A percentile compares a stretch with the other conserved stretches of the same genome.
Conservation (phyloP, 1,140 invertebrate genomes). For the Brachionus rubens region DNA sequence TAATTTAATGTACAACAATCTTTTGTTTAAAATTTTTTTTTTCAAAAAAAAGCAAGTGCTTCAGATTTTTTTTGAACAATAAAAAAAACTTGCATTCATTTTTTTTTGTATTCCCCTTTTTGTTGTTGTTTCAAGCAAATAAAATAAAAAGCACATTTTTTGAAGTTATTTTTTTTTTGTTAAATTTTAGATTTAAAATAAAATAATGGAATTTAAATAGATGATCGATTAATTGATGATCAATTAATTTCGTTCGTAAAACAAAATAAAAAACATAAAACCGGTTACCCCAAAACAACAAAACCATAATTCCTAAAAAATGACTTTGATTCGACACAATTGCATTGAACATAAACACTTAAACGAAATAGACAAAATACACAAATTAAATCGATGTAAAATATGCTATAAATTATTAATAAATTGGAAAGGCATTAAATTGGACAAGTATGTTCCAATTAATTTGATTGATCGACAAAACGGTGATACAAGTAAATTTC, state of each 20-base stretch:
- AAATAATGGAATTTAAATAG: constrained; percentile 24
- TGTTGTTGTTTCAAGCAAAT: no score
- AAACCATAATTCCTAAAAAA: not conserved
- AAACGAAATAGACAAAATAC: not conserved
- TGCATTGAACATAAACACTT: not conserved
- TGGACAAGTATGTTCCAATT: not conserved
- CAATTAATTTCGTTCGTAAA: not conserved
- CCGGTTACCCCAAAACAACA: no score
- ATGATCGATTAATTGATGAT: constrained; percentile 26
- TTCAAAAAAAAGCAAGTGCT: no score
- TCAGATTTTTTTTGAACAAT: no score
- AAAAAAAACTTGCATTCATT: constrained; percentile 7
- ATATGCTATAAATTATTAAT: constrained; percentile 20
- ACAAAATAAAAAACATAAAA: no score
- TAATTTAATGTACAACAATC: constrained; percentile 18
- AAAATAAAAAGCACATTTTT: constrained; percentile 18
- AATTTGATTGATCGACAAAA: not conserved
- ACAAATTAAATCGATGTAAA: not conserved
- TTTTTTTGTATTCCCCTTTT: constrained; percentile 8
- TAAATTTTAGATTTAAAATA: constrained; percentile 19
- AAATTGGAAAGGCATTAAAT: constrained; percentile 32
- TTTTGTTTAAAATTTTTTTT: no score
- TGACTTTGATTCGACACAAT: constrained; percentile 11
- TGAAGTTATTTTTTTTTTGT: not conserved
- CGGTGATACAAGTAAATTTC: constrained; percentile 1